Conservation (phyloP, 2,113 vertebrate genomes). For the Mirounga angustirostris region DNA sequence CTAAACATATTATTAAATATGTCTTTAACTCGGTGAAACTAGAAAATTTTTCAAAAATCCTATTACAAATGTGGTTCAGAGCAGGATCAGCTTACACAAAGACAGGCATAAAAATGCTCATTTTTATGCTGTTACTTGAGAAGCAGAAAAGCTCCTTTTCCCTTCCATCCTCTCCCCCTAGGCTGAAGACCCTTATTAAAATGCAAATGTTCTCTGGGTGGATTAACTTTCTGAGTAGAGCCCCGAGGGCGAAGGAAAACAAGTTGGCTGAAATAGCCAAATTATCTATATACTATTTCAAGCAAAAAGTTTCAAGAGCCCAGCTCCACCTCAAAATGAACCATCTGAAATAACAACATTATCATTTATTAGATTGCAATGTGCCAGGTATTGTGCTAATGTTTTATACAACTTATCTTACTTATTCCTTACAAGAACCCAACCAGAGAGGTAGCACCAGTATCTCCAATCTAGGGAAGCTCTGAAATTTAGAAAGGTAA, state of each 20-base stretch:
- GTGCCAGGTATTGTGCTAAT: not conserved
- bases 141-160: not conserved
- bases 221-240: not conserved
- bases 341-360: not conserved
- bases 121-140: not conserved
- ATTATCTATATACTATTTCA: not conserved
- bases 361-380: not conserved
- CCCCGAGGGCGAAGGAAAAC: not conserved
- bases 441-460: not conserved
- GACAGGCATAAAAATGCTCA: not conserved
- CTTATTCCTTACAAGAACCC: not conserved
- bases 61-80: not conserved
- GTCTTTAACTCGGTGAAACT: not conserved
- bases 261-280: not conserved
- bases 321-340: not conserved
- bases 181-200: conserved; percentile 17
- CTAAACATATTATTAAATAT: conserved; percentile 31
- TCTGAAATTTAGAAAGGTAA: not conserved
- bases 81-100: not conserved
- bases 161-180: not conserved
- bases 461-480: not conserved
- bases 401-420: not conserved
- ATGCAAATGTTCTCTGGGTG: not conserved
- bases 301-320: not conserved
- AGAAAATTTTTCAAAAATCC: not conserved